Evolutionary conservation across 2,797 vertebrate genomes (phyloP).

Genomic region (Smutsia temminckii): DNA sequence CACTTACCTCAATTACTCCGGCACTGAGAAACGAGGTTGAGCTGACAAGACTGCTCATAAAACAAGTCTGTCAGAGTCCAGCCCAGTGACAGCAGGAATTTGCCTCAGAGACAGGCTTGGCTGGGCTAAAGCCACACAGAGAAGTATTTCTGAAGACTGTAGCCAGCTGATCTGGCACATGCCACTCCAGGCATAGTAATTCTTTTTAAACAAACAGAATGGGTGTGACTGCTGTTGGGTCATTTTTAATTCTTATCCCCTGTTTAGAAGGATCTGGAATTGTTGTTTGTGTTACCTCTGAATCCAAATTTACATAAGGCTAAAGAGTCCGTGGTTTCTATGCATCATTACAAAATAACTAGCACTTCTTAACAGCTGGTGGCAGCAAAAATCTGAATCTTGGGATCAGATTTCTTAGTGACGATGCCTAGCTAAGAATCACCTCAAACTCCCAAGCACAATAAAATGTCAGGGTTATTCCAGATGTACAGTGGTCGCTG

Average conservation of each 20-base stretch:
- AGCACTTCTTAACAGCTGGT: not conserved
- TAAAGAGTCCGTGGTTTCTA: not conserved
- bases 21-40: not conserved
- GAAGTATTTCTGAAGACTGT: not conserved
- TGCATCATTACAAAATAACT: not conserved
- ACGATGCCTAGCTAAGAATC: not conserved
- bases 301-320: not conserved
- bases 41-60: not conserved
- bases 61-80: not conserved
- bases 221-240: not conserved
- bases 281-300: not conserved
- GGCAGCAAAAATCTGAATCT: constrained; percentile 12
- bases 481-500: not conserved
- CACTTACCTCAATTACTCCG: not conserved
- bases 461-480: not conserved
- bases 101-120: not conserved
- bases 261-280: not conserved
- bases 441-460: not conserved
- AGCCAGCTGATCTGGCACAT: not conserved
- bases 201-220: not conserved
- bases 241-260: not conserved
- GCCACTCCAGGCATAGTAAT: not conserved
- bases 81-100: not conserved
- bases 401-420: not conserved
- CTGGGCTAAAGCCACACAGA: not conserved